A percentile compares a stretch with the other conserved stretches of the same genome.
Evolutionary conservation across 2,113 vertebrate genomes (phyloP).

Genomic region (Pomatorhinus ruficollis): DNA sequence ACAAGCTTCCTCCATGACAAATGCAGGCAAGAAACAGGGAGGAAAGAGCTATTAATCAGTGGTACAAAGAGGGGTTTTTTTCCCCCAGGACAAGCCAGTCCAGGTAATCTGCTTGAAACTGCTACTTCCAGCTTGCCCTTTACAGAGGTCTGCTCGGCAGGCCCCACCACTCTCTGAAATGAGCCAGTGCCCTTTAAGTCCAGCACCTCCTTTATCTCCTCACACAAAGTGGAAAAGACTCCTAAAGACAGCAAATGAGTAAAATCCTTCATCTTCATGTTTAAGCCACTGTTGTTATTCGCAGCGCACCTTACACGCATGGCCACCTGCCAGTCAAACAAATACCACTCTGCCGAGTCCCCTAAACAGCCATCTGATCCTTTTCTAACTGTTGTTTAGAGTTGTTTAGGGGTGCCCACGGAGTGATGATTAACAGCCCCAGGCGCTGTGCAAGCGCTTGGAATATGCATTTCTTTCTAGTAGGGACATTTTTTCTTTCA

Average conservation of each 20-base stretch:
- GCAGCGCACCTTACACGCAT: background rate
- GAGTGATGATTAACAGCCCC: constrained; percentile 25
- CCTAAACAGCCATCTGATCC: constrained; percentile 41
- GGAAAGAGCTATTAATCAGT: constrained; percentile 35
- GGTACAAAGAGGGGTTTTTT: background rate
- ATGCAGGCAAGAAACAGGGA: background rate
- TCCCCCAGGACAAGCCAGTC: background rate
- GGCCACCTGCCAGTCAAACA: constrained; percentile 62
- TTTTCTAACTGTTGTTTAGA: constrained; percentile 30
- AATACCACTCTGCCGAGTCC: background rate
- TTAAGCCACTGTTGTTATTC: constrained; percentile 29
- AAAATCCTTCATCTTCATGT: constrained; percentile 28
- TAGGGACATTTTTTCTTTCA: constrained; percentile 55
- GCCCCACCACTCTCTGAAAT: background rate
- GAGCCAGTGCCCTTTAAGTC: background rate
- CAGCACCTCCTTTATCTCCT: background rate
- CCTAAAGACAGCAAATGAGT: background rate
- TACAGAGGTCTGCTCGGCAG: background rate
- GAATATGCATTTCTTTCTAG: constrained; percentile 49
- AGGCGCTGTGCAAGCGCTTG: background rate
- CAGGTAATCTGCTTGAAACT: background rate
- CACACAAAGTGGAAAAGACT: background rate
- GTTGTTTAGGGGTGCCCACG: constrained; percentile 26
- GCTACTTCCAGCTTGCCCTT: background rate
- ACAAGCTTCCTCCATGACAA: constrained; percentile 4